Conservation (phyloP, 2,797 vertebrate species). For the Heteromormyrus szaboi region DNA sequence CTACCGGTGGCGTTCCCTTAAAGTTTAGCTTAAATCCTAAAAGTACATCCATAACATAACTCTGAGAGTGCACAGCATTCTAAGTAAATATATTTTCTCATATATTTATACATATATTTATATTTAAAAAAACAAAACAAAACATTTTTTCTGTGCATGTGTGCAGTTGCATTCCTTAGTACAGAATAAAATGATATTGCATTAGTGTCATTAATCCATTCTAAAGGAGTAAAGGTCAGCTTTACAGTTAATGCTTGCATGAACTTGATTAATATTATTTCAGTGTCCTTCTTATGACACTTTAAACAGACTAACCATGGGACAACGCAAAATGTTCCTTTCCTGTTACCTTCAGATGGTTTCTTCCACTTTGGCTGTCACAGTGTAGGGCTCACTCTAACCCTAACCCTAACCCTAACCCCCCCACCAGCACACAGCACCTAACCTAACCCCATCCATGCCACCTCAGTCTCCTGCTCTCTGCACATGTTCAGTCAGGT, state of each 20-base stretch:
- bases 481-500: not conserved
- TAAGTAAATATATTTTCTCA: constrained; percentile 73
- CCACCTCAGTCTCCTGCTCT: not conserved
- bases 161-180: constrained; percentile 78
- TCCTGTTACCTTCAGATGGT: not conserved
- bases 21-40: constrained; percentile 40
- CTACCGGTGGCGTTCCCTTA: constrained; percentile 76
- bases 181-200: constrained; percentile 77
- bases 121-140: constrained; percentile 68
- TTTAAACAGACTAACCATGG: constrained; percentile 22
- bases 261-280: constrained; percentile 57
- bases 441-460: not conserved
- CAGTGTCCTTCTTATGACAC: constrained; percentile 46
- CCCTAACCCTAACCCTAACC: no score
- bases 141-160: constrained; percentile 74
- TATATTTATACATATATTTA: constrained; percentile 75
- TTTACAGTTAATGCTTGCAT: constrained; percentile 63
- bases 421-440: not conserved
- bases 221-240: constrained; percentile 72
- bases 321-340: constrained; percentile 8
- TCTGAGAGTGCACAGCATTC: constrained; percentile 83
- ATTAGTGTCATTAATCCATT: constrained; percentile 72
- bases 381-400: not conserved
- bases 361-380: not conserved
- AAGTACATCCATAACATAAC: constrained; percentile 74